Evolutionary conservation across 2,797 vertebrate species (phyloP).

Genomic region (Oreortyx pictus): DNA sequence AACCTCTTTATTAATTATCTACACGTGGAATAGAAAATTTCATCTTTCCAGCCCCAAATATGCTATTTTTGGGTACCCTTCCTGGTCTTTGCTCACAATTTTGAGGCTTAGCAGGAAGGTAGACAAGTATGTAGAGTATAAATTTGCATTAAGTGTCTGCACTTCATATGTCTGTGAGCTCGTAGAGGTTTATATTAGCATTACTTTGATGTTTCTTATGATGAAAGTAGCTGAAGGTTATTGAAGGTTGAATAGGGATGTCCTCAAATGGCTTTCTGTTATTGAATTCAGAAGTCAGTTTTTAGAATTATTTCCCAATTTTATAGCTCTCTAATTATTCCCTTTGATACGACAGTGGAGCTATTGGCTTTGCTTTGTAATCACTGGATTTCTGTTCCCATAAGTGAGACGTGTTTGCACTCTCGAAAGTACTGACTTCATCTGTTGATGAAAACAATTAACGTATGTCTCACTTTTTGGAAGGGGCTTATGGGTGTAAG

Average conservation of each 20-base stretch:
- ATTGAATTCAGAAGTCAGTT: slow-evolving; percentile 17
- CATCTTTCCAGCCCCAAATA: background rate
- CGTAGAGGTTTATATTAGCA: background rate
- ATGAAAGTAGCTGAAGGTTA: slow-evolving; percentile 8
- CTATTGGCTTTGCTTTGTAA: background rate
- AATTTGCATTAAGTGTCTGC: background rate
- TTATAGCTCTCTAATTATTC: background rate
- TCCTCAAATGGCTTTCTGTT: slow-evolving; percentile 20
- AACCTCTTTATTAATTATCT: background rate
- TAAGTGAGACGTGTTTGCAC: background rate
- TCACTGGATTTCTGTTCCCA: background rate
- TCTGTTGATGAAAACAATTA: background rate
- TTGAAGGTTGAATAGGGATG: background rate
- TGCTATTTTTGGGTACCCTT: background rate
- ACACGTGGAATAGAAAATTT: background rate
- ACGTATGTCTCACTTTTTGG: background rate
- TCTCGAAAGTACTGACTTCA: background rate
- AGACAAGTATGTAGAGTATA: background rate
- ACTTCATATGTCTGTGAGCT: background rate
- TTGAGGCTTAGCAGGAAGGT: background rate
- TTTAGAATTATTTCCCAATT: background rate
- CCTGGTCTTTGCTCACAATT: background rate
- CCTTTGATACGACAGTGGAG: background rate
- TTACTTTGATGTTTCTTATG: background rate
- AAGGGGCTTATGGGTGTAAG: background rate